Evolutionary conservation across 2,888 invertebrate genomes (phyloP).

Genomic region (Phortica okadai): DNA sequence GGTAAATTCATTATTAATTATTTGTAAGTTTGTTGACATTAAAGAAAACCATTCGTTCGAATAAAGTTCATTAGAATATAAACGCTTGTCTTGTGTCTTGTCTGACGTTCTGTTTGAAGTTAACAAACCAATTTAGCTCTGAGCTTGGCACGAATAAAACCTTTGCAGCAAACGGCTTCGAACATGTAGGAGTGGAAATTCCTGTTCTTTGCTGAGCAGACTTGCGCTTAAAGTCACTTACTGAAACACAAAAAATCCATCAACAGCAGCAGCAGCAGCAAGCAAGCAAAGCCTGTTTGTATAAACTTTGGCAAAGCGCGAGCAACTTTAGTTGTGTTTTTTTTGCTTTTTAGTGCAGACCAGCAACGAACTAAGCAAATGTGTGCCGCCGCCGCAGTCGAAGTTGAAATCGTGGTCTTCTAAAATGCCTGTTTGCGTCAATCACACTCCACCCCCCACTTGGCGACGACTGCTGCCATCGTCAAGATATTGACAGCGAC

Average conservation of each 20-base stretch:
- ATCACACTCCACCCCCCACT: not conserved
- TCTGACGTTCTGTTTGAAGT: not conserved
- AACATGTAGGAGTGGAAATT: constrained; percentile 74
- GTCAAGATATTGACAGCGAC: not conserved
- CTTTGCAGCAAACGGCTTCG: not conserved
- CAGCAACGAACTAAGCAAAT: constrained; percentile 4
- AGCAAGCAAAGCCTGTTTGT: constrained; percentile 15
- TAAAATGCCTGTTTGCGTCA: constrained; percentile 2
- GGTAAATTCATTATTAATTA: too few species aligned
- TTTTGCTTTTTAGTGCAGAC: constrained; percentile 2
- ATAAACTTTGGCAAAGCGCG: not conserved
- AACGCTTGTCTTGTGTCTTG: not conserved
- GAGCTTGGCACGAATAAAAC: too few species aligned
- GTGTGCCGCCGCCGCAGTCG: constrained; percentile 16
- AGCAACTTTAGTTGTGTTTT: not conserved
- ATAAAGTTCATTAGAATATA: not conserved
- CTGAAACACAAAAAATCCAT: constrained; percentile 1
- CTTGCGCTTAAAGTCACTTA: not conserved
- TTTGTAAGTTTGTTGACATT: too few species aligned
- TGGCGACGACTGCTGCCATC: not conserved
- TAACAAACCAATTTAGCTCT: not conserved
- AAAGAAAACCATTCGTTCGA: not conserved
- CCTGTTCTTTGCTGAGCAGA: constrained; percentile 62
- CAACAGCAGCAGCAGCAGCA: constrained; percentile 9
- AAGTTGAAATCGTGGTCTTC: constrained; percentile 7